Evolutionary conservation across 2,113 vertebrate genomes (phyloP), one percentile per base, ranked within the genome.

Genomic region (Cervus canadensis): DNA sequence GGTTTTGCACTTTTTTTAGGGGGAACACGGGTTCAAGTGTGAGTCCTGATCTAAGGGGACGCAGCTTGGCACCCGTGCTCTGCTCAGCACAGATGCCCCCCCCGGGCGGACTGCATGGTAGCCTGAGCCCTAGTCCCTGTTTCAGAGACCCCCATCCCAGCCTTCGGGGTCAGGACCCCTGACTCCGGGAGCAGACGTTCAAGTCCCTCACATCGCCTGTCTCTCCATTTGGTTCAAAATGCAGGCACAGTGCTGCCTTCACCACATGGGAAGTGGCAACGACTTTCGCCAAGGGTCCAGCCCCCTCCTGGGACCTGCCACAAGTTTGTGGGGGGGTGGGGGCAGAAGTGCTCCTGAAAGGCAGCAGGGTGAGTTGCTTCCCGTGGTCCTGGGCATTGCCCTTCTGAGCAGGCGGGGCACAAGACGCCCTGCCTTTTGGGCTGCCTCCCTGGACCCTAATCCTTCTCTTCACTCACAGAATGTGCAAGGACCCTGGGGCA

Each of bases 221-320:
- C 48, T 1, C 23, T 33, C 28, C 2, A 6, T 10, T 2, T 0
- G 43, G n/a, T 12, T 60, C 1, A 5, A 19, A 59, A n/a, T 0
- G 19, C 19, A 30, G 87, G 17, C 64, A 5, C 8, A 14, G 45
- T 8, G 3, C 21, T 1, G 28, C 36, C 30, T 87, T n/a, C n/a
- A 13, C 10, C 50, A 23, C n/a, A 6, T 3, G 40, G 79, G n/a
- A 83, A 57, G 0, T 1, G 45, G 45, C 12, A 1, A 3, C 23
- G 6, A 5, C 64, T 54, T 78, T 82, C 56, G 57, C 54, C 6
- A 28, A 50, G 23, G 1, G 17, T 62, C 54, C 91, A 45, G 57
- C 67, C 67, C 60, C 40, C 5, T 36, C 26, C 71, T 54, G 26
- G 64, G 45, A 12, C 12, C 23, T 15, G 50, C 59, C 11, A 2